Evolutionary conservation across 2,113 vertebrate genomes (phyloP).

Genomic region (Barnardius zonarius): DNA sequence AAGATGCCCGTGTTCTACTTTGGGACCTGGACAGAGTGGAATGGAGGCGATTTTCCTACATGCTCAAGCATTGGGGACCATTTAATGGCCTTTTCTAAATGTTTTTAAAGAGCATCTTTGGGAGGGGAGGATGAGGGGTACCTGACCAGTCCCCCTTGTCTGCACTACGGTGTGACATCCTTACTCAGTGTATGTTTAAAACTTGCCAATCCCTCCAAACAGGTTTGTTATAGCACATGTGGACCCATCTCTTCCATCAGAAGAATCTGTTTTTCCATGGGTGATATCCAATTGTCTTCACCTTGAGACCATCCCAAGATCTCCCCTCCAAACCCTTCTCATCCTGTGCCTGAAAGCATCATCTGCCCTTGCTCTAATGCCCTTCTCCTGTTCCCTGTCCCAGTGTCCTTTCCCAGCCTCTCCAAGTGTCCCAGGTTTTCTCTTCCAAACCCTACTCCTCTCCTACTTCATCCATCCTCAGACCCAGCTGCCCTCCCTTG

Average conservation of each 20-base stretch:
- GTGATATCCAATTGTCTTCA: not conserved
- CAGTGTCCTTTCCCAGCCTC: not conserved
- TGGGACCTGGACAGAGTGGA: rapidly evolving
- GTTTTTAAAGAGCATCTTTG: not conserved
- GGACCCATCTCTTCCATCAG: too few species aligned
- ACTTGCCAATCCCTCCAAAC: not conserved
- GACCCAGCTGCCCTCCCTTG: not conserved
- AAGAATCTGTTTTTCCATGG: not conserved
- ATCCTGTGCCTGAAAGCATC: not conserved
- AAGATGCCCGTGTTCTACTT: not conserved
- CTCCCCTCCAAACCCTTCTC: not conserved
- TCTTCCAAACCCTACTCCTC: not conserved
- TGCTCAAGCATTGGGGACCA: rapidly evolving
- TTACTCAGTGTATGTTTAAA: not conserved
- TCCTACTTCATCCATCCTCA: not conserved
- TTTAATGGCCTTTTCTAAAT: not conserved
- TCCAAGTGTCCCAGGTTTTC: too few species aligned
- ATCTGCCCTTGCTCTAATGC: not conserved
- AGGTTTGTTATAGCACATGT: not conserved
- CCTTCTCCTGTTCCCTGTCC: not conserved
- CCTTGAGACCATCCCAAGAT: not conserved
- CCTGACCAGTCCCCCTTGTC: not conserved
- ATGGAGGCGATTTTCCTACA: rapidly evolving
- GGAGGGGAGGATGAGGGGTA: not conserved
- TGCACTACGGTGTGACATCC: not conserved